phyloP scores from a whole-genome alignment of 1,140 invertebrate genomes.

The Nebria ingens region DNA sequence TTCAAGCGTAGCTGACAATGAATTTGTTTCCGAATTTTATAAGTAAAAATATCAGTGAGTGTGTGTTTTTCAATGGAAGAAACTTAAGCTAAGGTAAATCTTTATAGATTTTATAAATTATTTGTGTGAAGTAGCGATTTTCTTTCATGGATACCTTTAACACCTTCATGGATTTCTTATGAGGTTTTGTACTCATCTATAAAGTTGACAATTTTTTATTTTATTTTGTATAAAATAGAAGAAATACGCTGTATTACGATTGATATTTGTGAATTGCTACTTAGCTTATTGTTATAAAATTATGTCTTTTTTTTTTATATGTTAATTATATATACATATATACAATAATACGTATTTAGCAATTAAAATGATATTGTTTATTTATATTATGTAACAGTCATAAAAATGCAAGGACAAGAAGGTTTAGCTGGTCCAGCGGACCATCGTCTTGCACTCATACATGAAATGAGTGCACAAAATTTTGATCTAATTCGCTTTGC shows the following conservation, averaged over 20 bases:
- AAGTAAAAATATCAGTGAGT: background rate
- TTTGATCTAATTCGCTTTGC: conserved; percentile 94
- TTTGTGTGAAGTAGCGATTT: too few relatives aligned
- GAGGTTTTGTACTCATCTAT: background rate
- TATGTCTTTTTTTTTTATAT: background rate
- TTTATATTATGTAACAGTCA: background rate
- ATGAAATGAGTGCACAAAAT: conserved; percentile 82
- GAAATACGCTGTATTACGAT: too few relatives aligned
- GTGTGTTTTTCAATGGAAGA: background rate
- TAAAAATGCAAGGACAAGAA: conserved; percentile 30
- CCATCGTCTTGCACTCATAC: conserved; percentile 57
- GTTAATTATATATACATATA: conserved; percentile 19
- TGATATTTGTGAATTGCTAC: too few relatives aligned
- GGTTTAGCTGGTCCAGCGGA: conserved; percentile 36
- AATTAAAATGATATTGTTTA: conserved; percentile 4
- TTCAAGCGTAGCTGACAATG: background rate
- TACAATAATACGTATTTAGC: conserved; percentile 13
- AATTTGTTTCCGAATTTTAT: background rate
- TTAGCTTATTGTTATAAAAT: too few relatives aligned
- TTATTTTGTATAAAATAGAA: too few relatives aligned
- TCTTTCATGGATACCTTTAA: too few relatives aligned
- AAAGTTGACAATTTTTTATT: too few relatives aligned
- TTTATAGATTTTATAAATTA: too few relatives aligned
- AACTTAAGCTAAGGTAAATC: background rate
- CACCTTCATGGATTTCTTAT: conserved; percentile 2